Base-by-base conservation (phyloP, 2,797 vertebrate genomes). In the Peromyscus aztecus region DNA sequence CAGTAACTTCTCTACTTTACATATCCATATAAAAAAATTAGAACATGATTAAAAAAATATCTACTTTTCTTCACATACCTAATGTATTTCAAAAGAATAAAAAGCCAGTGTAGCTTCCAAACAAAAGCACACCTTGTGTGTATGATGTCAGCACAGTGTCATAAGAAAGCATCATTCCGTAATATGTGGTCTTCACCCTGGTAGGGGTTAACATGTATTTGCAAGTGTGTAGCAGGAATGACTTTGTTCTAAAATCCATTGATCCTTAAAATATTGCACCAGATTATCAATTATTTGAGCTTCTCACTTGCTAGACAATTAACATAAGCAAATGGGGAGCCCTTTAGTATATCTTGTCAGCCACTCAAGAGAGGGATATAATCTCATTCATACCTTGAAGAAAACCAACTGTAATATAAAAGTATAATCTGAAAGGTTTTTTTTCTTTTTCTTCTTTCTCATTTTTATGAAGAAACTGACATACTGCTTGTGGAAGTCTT, bases 211-310 rank as follows among this genome's bases (percentile, higher is more conserved):
- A 90, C 34, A 14, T 93, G 34, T 75, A 34, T 91, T 67, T 94
- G n/a, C 40, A 97, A 91, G 24, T 82, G 31, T 34, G 2, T 63
- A n/a, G 3, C 10, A 69, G 67, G 29, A 57, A 82, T 61, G 13
- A 78, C 63, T 89, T 94, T 46, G 31, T 43, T 92, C 14, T 63
- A 85, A 91, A 91, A 69, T 31, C 8, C 40, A 78, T 89, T n/a
- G 55, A 82, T 83, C 63, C 8, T 78, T 77, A 75, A 89, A 69
- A 55, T 77, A 93, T 49, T 11, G 1, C 1, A 23, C 2, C 40
- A 19, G 12, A 57, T 90, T 92, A 59, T 67, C 91, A 73, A 80
- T 87, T 52, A 57, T 86, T 55, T 97, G 83, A 84, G 37, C 61
- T 94, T 91, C 52, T 24, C 14, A 61, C 16, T 96, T 82, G 57